Evolutionary conservation across 2,888 invertebrate species (phyloP).

Genomic region (Plemyria rubiginata): DNA sequence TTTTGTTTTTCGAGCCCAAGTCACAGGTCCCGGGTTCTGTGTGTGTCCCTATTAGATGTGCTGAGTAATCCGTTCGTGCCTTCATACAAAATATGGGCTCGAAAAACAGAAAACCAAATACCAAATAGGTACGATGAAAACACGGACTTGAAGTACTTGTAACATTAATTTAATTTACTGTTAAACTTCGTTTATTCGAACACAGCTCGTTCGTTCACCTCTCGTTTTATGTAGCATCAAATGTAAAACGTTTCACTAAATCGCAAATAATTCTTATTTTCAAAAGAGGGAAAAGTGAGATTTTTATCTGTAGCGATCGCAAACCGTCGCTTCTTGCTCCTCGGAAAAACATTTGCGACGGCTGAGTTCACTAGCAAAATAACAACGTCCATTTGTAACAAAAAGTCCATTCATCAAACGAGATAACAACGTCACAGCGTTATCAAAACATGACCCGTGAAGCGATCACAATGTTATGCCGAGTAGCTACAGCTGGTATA

Average conservation of each 20-base stretch:
- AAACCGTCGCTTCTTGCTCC: constrained; percentile 47
- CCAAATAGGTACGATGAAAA: no score
- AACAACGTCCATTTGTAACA: constrained; percentile 80
- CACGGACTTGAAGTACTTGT: no score
- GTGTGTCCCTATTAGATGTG: no score
- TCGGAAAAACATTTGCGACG: constrained; percentile 60
- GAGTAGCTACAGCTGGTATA: constrained; percentile 46
- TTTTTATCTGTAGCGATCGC: constrained; percentile 40
- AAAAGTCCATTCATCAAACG: constrained; percentile 82
- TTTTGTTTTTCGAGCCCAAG: no score
- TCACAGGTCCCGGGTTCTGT: no score
- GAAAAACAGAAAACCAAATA: no score
- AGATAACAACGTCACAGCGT: constrained; percentile 81
- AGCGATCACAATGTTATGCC: constrained; percentile 78
- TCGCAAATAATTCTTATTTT: constrained; percentile 33
- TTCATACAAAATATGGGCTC: no score
- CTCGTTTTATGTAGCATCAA: not conserved
- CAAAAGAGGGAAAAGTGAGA: constrained; percentile 34
- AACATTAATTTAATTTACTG: not conserved
- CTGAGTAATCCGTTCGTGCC: no score
- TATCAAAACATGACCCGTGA: constrained; percentile 81
- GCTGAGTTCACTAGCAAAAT: constrained; percentile 72
- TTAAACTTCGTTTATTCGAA: not conserved
- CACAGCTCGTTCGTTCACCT: not conserved
- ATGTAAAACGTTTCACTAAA: constrained; percentile 9